Evolutionary conservation across 2,888 invertebrate genomes (phyloP).

Genomic region (Parascotia fuliginaria): DNA sequence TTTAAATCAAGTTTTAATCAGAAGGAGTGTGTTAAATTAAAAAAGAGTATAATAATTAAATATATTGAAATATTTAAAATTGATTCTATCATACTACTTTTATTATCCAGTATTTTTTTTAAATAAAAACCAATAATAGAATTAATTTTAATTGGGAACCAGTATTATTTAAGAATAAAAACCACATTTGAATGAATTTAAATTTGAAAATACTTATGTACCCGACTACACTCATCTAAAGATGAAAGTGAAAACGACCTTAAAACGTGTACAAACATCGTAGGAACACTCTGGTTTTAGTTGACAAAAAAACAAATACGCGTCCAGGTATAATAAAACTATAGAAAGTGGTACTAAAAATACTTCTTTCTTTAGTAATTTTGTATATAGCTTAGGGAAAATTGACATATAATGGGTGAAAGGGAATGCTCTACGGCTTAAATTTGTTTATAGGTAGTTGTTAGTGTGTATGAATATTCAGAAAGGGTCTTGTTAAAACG

Average conservation of each 20-base stretch:
- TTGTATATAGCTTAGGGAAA: constrained; percentile 54
- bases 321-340: constrained; percentile 63
- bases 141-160: not conserved
- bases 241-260: constrained; percentile 81
- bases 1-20: too few relatives aligned
- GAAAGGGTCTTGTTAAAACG: constrained; percentile 5
- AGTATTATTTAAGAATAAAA: not conserved
- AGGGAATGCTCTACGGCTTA: constrained; percentile 46
- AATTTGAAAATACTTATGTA: constrained; percentile 47
- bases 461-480: constrained; percentile 21
- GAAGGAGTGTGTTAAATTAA: too few relatives aligned
- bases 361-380: constrained; percentile 54
- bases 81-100: too few relatives aligned
- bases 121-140: not conserved
- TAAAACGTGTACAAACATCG: constrained; percentile 70
- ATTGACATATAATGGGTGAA: constrained; percentile 59
- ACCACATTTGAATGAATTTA: constrained; percentile 38
- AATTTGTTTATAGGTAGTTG: constrained; percentile 19
- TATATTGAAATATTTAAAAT: too few relatives aligned
- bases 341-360: constrained; percentile 38
- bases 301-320: constrained; percentile 77
- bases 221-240: constrained; percentile 52
- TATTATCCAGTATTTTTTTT: too few relatives aligned
- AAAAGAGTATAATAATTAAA: too few relatives aligned
- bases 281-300: constrained; percentile 52